Conservation (phyloP, 2,797 vertebrate genomes). For the Ptychobarbus kaznakovi region DNA sequence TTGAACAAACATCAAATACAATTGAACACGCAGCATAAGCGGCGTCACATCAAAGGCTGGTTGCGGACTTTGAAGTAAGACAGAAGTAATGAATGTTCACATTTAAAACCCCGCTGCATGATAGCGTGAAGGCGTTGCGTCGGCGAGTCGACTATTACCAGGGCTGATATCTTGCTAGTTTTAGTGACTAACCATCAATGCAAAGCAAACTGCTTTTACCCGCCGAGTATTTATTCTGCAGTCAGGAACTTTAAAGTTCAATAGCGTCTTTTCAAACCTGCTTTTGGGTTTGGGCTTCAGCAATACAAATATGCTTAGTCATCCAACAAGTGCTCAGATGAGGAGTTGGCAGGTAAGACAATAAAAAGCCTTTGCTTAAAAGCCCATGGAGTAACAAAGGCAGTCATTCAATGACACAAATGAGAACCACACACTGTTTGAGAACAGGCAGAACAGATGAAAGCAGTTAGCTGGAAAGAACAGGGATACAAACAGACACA, state of each 20-base stretch:
- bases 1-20: conserved; percentile 70
- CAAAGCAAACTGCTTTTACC: conserved; percentile 25
- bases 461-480: neutral
- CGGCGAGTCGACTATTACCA: conserved; percentile 53
- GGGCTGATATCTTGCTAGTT: conserved; percentile 53
- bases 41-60: conserved; percentile 73
- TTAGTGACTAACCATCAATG: conserved; percentile 41
- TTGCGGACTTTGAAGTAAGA: conserved; percentile 74
- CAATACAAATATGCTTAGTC: conserved; percentile 37
- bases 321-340: conserved; percentile 9
- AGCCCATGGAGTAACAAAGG: neutral
- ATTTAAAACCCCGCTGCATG: conserved; percentile 70
- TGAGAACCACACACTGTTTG: neutral
- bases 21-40: conserved; percentile 70
- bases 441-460: neutral
- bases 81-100: conserved; percentile 71
- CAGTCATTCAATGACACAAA: conserved; percentile 12
- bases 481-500: neutral
- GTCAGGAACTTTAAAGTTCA: neutral
- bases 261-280: conserved; percentile 18
- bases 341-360: conserved; percentile 10
- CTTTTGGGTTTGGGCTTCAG: conserved; percentile 13
- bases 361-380: conserved; percentile 6
- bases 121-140: conserved; percentile 59
- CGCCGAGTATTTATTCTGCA: neutral